These are phyloP conservation scores for Leptoclinus maculatus DNA, from an alignment of 2,797 vertebrate genomes.

Conservation along the genomic window DNA sequence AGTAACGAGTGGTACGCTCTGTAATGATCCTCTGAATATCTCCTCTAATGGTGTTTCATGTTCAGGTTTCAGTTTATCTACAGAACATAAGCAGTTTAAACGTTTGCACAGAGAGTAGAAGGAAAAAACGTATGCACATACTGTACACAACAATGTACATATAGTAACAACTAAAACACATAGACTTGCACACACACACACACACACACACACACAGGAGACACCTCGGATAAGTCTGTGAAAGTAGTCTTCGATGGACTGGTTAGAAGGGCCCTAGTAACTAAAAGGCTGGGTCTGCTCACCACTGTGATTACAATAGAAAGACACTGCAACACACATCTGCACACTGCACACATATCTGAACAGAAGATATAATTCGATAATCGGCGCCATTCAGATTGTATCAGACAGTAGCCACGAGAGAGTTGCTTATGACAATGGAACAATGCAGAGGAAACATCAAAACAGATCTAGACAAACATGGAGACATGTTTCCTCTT, in stretches of 20 bases:
- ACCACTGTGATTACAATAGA: constrained; percentile 38
- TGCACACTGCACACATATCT: constrained; percentile 24
- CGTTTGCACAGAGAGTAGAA: neutral
- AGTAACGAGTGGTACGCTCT: constrained; percentile 20
- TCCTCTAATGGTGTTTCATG: constrained; percentile 15
- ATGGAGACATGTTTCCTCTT: constrained; percentile 33
- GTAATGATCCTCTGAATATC: constrained; percentile 26
- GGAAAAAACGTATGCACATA: neutral
- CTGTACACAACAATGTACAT: neutral
- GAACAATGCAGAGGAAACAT: constrained; percentile 25
- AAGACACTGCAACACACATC: neutral
- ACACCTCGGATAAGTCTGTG: neutral
- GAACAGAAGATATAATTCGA: neutral
- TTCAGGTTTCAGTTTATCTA: constrained; percentile 8
- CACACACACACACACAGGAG: neutral
- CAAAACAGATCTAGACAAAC: constrained; percentile 24
- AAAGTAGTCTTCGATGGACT: constrained; percentile 31
- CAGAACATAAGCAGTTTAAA: neutral
- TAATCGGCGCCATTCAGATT: constrained; percentile 25
- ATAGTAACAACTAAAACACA: neutral
- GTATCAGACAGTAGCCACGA: constrained; percentile 4
- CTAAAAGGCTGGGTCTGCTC: constrained; percentile 27
- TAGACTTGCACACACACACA: neutral
- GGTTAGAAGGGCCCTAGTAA: constrained; percentile 24
- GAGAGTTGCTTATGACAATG: constrained; percentile 22